phyloP scores from a whole-genome alignment of 2,113 vertebrate genomes.

The Todiramphus chloris region DNA sequence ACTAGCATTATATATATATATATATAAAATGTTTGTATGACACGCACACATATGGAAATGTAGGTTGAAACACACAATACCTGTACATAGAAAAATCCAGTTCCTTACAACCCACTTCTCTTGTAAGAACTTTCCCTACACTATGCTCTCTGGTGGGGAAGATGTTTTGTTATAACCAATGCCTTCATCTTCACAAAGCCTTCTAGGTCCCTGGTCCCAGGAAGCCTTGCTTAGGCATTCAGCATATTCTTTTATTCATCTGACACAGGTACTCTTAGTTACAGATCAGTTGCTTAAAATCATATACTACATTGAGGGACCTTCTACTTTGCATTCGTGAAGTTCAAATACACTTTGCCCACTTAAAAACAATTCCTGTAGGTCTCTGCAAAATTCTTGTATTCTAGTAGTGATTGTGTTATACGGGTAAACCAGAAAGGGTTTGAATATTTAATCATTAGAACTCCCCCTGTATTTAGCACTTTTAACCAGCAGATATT shows the following conservation, averaged over 20 bases:
- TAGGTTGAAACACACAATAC: background rate
- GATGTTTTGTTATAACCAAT: background rate
- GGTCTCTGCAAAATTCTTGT: background rate
- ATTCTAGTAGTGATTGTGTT: background rate
- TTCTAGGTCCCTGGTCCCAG: background rate
- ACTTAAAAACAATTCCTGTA: background rate
- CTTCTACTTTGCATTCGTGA: background rate
- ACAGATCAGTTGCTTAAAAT: background rate
- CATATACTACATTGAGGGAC: background rate
- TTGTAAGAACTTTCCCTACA: background rate
- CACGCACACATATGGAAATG: too few relatives aligned
- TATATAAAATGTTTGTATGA: background rate
- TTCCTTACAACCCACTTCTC: background rate
- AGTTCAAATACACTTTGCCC: background rate
- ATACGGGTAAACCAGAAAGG: background rate
- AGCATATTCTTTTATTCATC: background rate
- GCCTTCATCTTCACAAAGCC: background rate
- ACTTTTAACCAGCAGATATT: background rate
- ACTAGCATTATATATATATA: background rate
- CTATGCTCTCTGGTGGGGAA: background rate
- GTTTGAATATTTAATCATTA: background rate
- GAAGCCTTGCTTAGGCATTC: background rate
- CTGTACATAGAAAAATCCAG: background rate
- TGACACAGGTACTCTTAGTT: background rate
- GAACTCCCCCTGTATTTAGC: background rate